Evolutionary conservation across 2,797 vertebrate species (phyloP), one percentile per base, ranked within the genome.

Genomic region (Eupleurogrammus muticus): DNA sequence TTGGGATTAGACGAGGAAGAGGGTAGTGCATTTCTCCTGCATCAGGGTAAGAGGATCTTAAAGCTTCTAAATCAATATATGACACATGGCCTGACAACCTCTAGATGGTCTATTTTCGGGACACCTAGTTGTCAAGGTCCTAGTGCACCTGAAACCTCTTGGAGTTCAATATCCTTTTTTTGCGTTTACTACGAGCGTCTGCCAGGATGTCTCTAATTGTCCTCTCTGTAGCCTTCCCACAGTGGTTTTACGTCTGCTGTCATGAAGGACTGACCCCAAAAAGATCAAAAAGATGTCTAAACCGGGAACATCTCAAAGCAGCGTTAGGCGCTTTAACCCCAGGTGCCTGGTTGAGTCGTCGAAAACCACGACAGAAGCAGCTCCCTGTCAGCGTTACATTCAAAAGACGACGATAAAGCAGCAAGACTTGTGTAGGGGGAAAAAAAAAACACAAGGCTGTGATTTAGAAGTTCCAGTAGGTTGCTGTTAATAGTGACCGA

Each of bases 21-120:
- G 21, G 53, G 51, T 52, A 84, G 21, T 55, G 64, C 54, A 34
- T 72, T 77, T 73, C 50, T 75, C 64, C 77, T 75, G 52, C 72
- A 70, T 55, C 46, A 52, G 36, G 47, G 81, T 75, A 86, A 88
- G 24, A 84, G 42, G 79, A 88, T 79, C 80, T 62, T 23, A 44
- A 61, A 77, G 75, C 66, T 63, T 76, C 56, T 54, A 40, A 81
- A 83, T 84, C 83, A 70, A 86, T 87, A 76, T 8, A 38, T 62
- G 49, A 74, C 54, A 52, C 44, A 61, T 64, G 62, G 66, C 23
- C 73, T 44, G 57, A 52, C 14, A 64, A 66, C 46, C 52, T 67
- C 58, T 63, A 42, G 32, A 48, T 16, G 19, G 47, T 46, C 28
- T 0, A 0, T 56, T 66, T 74, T 54, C 47, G 62, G 70, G 38